Percentiles rank a stretch among this genome's conserved stretches.
These are phyloP conservation scores for Tetramorium simillimum DNA, from an alignment of 1,140 invertebrate species.

Conservation along the genomic window DNA sequence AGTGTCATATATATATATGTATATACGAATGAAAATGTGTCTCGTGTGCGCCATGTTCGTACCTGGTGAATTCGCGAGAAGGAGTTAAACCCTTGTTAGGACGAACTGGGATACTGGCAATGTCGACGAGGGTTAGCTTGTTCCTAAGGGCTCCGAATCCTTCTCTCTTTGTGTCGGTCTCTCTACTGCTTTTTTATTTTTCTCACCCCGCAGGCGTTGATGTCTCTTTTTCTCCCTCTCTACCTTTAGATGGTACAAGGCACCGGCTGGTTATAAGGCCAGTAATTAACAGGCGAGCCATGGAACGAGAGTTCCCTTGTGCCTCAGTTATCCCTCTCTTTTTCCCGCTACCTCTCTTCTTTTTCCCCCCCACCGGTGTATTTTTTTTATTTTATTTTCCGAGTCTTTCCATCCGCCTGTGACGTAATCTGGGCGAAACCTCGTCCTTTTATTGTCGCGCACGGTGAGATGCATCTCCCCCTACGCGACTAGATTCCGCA, in stretches of 20 bases:
- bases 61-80: conserved; percentile 51
- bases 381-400: conserved; percentile 47
- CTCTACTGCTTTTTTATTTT: conserved; percentile 25
- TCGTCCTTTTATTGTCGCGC: conserved; percentile 1
- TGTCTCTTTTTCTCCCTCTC: not conserved
- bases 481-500: conserved; percentile 10
- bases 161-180: conserved; percentile 12
- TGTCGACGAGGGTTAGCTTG: conserved; percentile 50
- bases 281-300: conserved; percentile 65
- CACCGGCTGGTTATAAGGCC: conserved; percentile 59
- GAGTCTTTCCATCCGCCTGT: conserved; percentile 8
- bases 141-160: not conserved
- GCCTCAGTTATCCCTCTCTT: not conserved
- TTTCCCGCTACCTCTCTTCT: not conserved
- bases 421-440: conserved; percentile 27
- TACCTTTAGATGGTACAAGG: conserved; percentile 26
- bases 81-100: conserved; percentile 80
- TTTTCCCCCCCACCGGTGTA: too few species aligned
- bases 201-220: conserved; percentile 8
- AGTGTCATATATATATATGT: not conserved
- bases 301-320: conserved; percentile 48
- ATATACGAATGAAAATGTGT: not conserved
- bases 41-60: not conserved
- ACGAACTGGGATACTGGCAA: conserved; percentile 73
- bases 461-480: conserved; percentile 1